Percentiles rank a stretch among this genome's conserved stretches.
Conservation (phyloP, 2,888 invertebrate genomes). For the Campaea margaritaria region DNA sequence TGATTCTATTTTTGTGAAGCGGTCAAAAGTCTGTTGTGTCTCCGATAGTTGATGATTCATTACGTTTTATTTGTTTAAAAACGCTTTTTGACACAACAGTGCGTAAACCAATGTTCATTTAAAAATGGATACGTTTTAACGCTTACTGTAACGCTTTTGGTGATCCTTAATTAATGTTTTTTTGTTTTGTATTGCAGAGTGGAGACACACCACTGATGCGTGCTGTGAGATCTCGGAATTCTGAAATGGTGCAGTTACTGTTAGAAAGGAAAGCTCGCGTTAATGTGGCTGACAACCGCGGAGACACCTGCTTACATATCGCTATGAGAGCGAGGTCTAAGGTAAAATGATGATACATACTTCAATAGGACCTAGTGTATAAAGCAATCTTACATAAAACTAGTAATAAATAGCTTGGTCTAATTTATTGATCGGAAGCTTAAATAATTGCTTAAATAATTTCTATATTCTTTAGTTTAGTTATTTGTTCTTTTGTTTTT, state of each 20-base stretch:
- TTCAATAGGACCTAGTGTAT: no score
- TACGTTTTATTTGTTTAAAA: slow-evolving; percentile 8
- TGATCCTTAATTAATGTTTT: not conserved
- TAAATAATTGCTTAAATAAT: no score
- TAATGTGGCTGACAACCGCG: slow-evolving; percentile 94
- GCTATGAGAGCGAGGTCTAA: slow-evolving; percentile 97
- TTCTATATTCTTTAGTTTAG: no score
- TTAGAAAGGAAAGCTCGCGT: slow-evolving; percentile 97
- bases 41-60: slow-evolving; percentile 15
- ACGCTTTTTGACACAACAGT: not conserved
- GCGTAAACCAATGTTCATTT: not conserved
- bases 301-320: slow-evolving; percentile 98
- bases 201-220: slow-evolving; percentile 97
- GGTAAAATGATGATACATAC: slow-evolving; percentile 51
- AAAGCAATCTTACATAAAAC: no score
- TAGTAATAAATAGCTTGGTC: no score
- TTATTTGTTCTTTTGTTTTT: no score
- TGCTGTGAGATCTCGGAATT: slow-evolving; percentile 95
- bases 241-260: slow-evolving; percentile 95
- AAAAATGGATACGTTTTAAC: not conserved
- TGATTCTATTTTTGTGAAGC: slow-evolving; percentile 18
- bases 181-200: slow-evolving; percentile 82
- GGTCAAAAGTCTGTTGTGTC: slow-evolving; percentile 17
- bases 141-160: no score
- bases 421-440: no score